Conservation (phyloP, 2,888 invertebrate species). For the Drosophila stalkeri region DNA sequence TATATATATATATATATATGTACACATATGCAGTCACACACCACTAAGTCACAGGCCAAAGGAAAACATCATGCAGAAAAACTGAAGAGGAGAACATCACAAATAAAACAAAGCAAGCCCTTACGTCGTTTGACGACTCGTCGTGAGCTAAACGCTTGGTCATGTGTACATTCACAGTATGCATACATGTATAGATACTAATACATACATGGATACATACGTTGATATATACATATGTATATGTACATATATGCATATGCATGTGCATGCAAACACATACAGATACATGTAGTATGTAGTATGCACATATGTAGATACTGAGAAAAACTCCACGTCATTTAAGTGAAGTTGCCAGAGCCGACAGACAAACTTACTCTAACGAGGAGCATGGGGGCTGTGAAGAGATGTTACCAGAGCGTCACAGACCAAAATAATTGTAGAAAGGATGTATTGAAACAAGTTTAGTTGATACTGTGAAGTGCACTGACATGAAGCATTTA, state of each 20-base stretch:
- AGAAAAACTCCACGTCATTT: slow-evolving; percentile 56
- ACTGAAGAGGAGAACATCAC: slow-evolving; percentile 60
- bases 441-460: slow-evolving; percentile 58
- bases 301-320: slow-evolving; percentile 20
- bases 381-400: not conserved
- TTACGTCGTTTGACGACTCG: slow-evolving; percentile 55
- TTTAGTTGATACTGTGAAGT: slow-evolving; percentile 58
- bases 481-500: slow-evolving; percentile 50
- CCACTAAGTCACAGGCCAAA: slow-evolving; percentile 60
- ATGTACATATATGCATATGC: not conserved
- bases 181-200: slow-evolving; percentile 8
- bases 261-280: not conserved
- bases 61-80: slow-evolving; percentile 59
- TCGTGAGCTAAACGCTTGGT: slow-evolving; percentile 44
- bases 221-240: not conserved
- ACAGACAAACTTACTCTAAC: slow-evolving; percentile 29
- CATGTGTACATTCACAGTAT: slow-evolving; percentile 3
- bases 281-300: not conserved
- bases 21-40: slow-evolving; percentile 37
- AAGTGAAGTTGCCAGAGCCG: slow-evolving; percentile 53
- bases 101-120: slow-evolving; percentile 63
- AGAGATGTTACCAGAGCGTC: slow-evolving; percentile 27
- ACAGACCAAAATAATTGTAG: slow-evolving; percentile 20
- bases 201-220: slow-evolving; percentile 7
- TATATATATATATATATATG: slow-evolving; percentile 7